These are phyloP conservation scores for Takifugu rubripes DNA, from an alignment of 2,797 vertebrate species.

Conservation along the genomic window DNA sequence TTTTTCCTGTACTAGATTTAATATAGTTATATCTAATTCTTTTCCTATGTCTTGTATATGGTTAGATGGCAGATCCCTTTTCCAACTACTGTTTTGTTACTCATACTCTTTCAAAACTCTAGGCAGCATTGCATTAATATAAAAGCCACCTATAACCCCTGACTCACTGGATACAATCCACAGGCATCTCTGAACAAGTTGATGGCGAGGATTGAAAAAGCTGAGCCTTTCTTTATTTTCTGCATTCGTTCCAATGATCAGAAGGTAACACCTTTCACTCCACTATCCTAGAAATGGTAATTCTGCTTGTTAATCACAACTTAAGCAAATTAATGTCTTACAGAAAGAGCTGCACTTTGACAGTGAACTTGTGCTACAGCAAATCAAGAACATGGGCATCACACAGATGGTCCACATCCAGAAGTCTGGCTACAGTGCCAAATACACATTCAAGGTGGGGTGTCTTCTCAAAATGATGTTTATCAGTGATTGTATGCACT, in stretches of 20 bases:
- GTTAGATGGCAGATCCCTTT: too few relatives aligned
- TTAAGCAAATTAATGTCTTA: slow-evolving; percentile 20
- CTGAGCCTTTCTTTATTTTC: slow-evolving; percentile 91
- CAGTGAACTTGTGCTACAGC: slow-evolving; percentile 83
- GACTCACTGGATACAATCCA: slow-evolving; percentile 16
- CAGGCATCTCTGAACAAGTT: slow-evolving; percentile 87
- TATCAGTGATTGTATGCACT: background rate
- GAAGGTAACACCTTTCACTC: slow-evolving; percentile 64
- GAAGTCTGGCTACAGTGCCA: slow-evolving; percentile 88
- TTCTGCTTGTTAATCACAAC: too few relatives aligned
- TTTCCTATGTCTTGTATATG: too few relatives aligned
- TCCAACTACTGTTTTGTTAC: too few relatives aligned
- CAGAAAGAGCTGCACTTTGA: slow-evolving; percentile 91
- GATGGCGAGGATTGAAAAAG: slow-evolving; percentile 81
- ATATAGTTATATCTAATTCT: too few relatives aligned
- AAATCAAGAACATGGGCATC: slow-evolving; percentile 87
- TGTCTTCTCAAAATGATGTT: background rate
- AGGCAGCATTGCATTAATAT: background rate
- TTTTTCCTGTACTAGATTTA: too few relatives aligned
- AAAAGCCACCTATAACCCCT: background rate
- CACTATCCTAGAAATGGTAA: background rate
- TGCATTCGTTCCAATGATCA: slow-evolving; percentile 90
- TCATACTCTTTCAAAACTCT: background rate
- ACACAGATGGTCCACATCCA: slow-evolving; percentile 87
- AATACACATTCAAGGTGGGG: slow-evolving; percentile 88